Evolutionary conservation across 2,113 vertebrate species (phyloP).

Genomic region (Cercocebus atys): DNA sequence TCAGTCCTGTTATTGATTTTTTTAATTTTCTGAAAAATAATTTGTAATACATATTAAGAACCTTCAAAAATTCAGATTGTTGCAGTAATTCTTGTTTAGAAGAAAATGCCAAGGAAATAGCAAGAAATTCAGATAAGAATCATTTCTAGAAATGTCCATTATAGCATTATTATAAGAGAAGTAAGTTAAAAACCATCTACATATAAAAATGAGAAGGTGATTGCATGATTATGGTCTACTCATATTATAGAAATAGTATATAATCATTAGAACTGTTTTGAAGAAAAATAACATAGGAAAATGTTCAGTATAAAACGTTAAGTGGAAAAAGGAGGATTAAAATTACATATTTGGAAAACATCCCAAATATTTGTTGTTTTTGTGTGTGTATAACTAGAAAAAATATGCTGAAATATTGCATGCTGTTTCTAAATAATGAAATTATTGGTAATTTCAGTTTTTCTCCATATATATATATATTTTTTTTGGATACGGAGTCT

Average conservation of each 20-base stretch:
- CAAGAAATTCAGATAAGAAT: neutral
- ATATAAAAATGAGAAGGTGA: neutral
- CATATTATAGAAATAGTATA: neutral
- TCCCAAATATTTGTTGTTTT: neutral
- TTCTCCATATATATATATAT: neutral
- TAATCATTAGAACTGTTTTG: neutral
- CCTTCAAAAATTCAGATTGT: neutral
- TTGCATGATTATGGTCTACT: neutral
- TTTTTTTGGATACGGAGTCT: no score
- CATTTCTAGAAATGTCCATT: conserved; percentile 11
- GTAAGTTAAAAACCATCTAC: conserved; percentile 8
- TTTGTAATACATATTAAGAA: neutral
- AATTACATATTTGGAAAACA: neutral
- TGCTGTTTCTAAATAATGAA: neutral
- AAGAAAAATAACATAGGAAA: neutral
- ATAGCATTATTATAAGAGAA: neutral
- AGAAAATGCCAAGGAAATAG: neutral
- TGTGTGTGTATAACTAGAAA: neutral
- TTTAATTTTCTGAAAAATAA: conserved; percentile 19
- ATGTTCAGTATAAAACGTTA: conserved; percentile 11
- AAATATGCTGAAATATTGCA: neutral
- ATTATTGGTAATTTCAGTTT: neutral
- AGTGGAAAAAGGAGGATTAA: neutral
- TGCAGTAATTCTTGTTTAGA: neutral
- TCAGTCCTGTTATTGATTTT: neutral